Conservation (phyloP, 2,888 invertebrate genomes). For the Eumerus sabulonum region DNA sequence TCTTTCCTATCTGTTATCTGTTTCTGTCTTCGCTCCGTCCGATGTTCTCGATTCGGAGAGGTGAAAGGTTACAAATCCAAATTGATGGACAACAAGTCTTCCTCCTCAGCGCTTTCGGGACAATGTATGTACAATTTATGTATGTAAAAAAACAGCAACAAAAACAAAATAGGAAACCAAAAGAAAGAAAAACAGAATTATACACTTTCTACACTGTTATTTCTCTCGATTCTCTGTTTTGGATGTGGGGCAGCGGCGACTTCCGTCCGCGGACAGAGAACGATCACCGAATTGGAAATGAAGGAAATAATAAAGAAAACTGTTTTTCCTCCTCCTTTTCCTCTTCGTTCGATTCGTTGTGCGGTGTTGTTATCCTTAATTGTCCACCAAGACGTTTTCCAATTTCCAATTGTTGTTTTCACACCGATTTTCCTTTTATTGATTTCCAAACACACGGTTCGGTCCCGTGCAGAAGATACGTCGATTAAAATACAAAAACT, state of each 20-base stretch:
- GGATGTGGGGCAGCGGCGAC: slow-evolving; percentile 47
- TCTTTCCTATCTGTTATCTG: neutral
- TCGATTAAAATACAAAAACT: neutral
- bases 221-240: slow-evolving; percentile 19
- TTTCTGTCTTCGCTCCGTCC: no score
- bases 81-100: no score
- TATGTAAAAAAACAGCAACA: no score
- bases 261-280: neutral
- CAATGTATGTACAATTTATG: no score
- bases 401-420: slow-evolving; percentile 5
- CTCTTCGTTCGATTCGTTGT: no score
- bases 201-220: slow-evolving; percentile 65
- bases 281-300: slow-evolving; percentile 36
- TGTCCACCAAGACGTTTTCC: slow-evolving; percentile 1
- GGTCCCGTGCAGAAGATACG: no score
- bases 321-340: slow-evolving; percentile 46
- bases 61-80: no score
- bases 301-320: slow-evolving; percentile 26
- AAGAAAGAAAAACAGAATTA: slow-evolving; percentile 4
- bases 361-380: no score
- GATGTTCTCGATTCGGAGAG: no score
- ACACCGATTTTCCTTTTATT: slow-evolving; percentile 1
- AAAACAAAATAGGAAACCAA: no score
- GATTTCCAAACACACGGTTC: no score
- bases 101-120: no score